Percentiles rank a stretch among this genome's conserved stretches.
Evolutionary conservation across 2,888 invertebrate genomes (phyloP).

Genomic region (Napeogenes inachia): DNA sequence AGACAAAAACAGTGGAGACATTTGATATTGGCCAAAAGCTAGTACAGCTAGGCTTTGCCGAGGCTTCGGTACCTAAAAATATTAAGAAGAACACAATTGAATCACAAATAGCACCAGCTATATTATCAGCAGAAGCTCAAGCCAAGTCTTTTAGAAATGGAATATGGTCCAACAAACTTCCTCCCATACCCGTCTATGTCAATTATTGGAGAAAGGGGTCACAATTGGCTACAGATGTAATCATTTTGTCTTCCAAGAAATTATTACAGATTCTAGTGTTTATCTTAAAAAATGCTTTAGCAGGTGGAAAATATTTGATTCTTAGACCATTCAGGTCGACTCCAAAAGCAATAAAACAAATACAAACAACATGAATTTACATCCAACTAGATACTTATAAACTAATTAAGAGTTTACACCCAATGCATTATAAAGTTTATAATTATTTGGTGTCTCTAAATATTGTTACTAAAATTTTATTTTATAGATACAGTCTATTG

Average conservation of each 20-base stretch:
- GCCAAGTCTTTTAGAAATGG: constrained; percentile 64
- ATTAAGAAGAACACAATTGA: constrained; percentile 61
- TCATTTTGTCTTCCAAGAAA: constrained; percentile 46
- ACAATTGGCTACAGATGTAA: constrained; percentile 40
- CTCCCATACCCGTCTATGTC: constrained; percentile 59
- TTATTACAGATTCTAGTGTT: constrained; percentile 43
- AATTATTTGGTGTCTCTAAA: constrained; percentile 47
- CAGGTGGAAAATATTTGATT: constrained; percentile 52
- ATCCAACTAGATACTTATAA: constrained; percentile 17
- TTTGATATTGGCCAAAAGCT: constrained; percentile 67
- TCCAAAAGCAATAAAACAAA: constrained; percentile 56
- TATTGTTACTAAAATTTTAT: constrained; percentile 41
- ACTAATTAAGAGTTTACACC: constrained; percentile 33
- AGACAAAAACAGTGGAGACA: constrained; percentile 61
- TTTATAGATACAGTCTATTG: constrained; percentile 58
- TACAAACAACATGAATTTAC: constrained; percentile 54
- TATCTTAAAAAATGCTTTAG: constrained; percentile 49
- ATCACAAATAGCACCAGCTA: constrained; percentile 55
- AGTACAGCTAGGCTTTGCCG: constrained; percentile 70
- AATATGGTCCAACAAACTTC: constrained; percentile 67
- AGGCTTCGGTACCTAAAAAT: constrained; percentile 52
- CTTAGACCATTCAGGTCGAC: constrained; percentile 49
- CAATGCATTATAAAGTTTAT: constrained; percentile 44
- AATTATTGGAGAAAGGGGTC: constrained; percentile 62
- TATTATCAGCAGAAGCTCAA: constrained; percentile 60